Base-by-base conservation (phyloP, 2,797 vertebrate genomes). In the Anguilla marmorata region DNA sequence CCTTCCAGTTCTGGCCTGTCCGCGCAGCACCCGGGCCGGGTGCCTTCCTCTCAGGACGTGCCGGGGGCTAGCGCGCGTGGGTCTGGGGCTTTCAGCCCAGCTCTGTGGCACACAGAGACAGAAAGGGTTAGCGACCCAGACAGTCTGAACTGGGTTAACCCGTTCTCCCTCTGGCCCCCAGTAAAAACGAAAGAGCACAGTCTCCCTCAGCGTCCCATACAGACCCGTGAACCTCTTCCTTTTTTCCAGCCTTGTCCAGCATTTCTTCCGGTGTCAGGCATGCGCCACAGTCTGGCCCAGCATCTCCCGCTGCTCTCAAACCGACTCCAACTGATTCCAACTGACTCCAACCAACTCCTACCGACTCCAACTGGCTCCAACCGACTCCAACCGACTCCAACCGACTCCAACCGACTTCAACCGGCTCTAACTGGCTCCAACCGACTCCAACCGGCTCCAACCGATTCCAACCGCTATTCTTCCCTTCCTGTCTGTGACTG, bases 11-110 rank as follows among this genome's bases (percentile, higher is more conserved):
- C 12, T 0, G 58, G 52, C 0, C 1, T 0, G 0, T 0, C 88
- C 1, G 45, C 30, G 0, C 0, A 9, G 63, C 88, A 85, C 1
- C 72, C 89, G 0, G 0, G 66, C 6, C 72, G 56, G 0, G 45
- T 52, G 0, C n/a, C 88, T 16, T 86, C 30, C 0, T 41, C 14
- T 1, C 27, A 50, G 0, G 45, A 30, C 30, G 87, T 0, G 0
- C 16, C 1, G 21, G 87, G 2, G 58, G 0, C 0, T 0, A 60
- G 33, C 1, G 0, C 0, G 41, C 2, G 69, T 74, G 74, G 37
- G 74, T 14, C 33, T 76, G 33, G 12, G 27, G 27, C 11, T 37
- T 60, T 19, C 58, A 16, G 58, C 58, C 58, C 3, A 19, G 58
- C 3, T 3, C 58, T 21, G 58, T 14, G 58, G 58, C 58, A 60